These are phyloP conservation scores for Drosophila nasuta DNA, from an alignment of 1,140 invertebrate genomes.

Conservation along the genomic window DNA sequence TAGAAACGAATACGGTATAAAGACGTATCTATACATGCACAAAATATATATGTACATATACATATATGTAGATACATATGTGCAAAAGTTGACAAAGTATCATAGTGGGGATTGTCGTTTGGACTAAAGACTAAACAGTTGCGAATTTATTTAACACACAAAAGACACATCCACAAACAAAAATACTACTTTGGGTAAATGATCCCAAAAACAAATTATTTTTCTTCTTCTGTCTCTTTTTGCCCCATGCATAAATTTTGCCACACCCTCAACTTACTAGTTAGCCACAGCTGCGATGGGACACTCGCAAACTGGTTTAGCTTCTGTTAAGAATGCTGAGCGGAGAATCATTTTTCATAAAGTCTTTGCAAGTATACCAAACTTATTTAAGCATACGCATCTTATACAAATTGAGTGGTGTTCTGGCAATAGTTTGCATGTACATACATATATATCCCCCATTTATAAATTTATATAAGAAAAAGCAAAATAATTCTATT, in stretches of 20 bases:
- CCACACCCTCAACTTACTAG: slow-evolving; percentile 56
- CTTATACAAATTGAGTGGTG: slow-evolving; percentile 59
- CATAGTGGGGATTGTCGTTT: too few relatives aligned
- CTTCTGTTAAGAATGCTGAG: slow-evolving; percentile 10
- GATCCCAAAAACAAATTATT: slow-evolving; percentile 61
- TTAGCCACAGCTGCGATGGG: slow-evolving; percentile 63
- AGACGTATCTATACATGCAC: too few relatives aligned
- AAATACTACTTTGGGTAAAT: slow-evolving; percentile 37
- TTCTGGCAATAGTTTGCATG: slow-evolving; percentile 60
- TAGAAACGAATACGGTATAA: too few relatives aligned
- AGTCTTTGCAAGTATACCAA: slow-evolving; percentile 71
- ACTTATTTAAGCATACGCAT: slow-evolving; percentile 40
- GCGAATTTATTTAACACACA: too few relatives aligned
- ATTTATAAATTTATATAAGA: too few relatives aligned
- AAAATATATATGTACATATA: too few relatives aligned
- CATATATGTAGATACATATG: not conserved
- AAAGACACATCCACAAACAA: slow-evolving; percentile 38
- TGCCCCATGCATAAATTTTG: slow-evolving; percentile 29
- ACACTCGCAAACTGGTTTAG: slow-evolving; percentile 23
- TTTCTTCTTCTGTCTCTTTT: slow-evolving; percentile 53
- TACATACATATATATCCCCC: not conserved
- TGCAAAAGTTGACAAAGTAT: not conserved
- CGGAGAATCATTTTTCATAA: slow-evolving; percentile 72
- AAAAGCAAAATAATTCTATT: too few relatives aligned
- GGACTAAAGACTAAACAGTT: too few relatives aligned